Evolutionary conservation across 1,140 invertebrate genomes (phyloP), one percentile per base, ranked within the genome.

Genomic region (Drosophila chauvacae): DNA sequence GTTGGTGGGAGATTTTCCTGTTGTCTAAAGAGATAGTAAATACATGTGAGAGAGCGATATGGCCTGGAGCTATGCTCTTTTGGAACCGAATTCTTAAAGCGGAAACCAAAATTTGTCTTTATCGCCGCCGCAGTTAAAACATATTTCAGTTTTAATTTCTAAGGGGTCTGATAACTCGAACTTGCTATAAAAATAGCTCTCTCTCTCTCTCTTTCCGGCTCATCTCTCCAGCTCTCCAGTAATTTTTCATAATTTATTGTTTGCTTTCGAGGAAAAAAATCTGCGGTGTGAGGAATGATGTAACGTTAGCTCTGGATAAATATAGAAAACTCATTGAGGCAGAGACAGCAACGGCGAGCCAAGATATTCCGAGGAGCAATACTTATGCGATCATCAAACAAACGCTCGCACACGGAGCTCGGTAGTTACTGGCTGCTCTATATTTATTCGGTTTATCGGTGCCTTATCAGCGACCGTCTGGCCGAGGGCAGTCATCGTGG

Each of bases 291-390:
- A 44, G 47, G 37, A 20, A 68, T 70, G 66, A 71, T 70, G 66
- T 66, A 70, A 69, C 63, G 26, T n/a, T 69, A 47, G 50, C 30
- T 50, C 53, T 72, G 69, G 69, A 71, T 72, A 72, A 72, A 72
- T 72, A 72, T 72, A 72, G 69, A 72, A 72, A 72, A 72, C 53
- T 42, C 45, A 71, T 37, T 61, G 33, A 37, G 56, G 58, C 42
- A 66, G 63, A 66, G 18, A 65, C 60, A 62, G 14, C 28, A 26
- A 23, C 23, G 39, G 23, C 13, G 33, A 51, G 39, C 26, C 20
- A 41, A 35, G 30, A 72, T 42, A 48, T 59, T 72, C 69, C 48
- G 13, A 26, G 13, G 10, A 26, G 26, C 44, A 39, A 71, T 72
- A 59, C 69, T 50, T 59, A 41, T 72, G 69, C 51, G 51, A 60